Percentiles rank a stretch among this genome's conserved stretches.
phyloP scores from a whole-genome alignment of 1,140 invertebrate species.

The Aradophagus sp. region DNA sequence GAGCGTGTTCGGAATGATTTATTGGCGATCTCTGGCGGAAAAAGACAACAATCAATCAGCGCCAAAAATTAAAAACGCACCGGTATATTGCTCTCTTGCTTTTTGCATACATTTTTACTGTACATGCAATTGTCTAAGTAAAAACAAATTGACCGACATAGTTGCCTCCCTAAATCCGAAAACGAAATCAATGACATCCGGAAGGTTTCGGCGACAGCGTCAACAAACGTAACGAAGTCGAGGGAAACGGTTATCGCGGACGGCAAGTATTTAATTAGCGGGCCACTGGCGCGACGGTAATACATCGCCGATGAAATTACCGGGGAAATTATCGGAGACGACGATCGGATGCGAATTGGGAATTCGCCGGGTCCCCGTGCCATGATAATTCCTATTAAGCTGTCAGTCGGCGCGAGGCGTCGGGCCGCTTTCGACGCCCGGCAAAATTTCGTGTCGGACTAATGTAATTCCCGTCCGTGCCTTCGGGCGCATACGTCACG shows the following conservation, averaged over 20 bases:
- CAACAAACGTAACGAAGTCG: constrained; percentile 39
- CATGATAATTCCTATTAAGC: constrained; percentile 58
- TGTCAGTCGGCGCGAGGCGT: constrained; percentile 53
- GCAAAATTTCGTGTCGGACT: constrained; percentile 55
- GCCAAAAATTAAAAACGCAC: no score
- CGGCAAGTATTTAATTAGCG: constrained; percentile 51
- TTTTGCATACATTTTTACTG: no score
- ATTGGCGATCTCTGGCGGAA: no score
- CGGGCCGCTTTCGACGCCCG: constrained; percentile 47
- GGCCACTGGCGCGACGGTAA: constrained; percentile 49
- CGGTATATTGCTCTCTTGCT: no score
- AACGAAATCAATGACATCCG: neutral
- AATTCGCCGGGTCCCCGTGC: constrained; percentile 46
- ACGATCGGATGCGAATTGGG: constrained; percentile 55
- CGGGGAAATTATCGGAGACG: constrained; percentile 52
- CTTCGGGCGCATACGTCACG: constrained; percentile 49
- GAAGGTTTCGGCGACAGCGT: constrained; percentile 36
- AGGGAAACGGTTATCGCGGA: constrained; percentile 39
- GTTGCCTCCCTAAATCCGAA: no score
- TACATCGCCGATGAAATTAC: constrained; percentile 53
- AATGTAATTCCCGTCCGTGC: constrained; percentile 52
- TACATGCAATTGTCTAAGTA: no score
- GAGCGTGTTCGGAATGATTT: no score
- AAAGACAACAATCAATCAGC: no score
- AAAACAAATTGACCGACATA: no score